A percentile compares a stretch with the other conserved stretches of the same genome.
These are phyloP conservation scores for Anas bahamensis DNA, from an alignment of 2,797 vertebrate species.

Conservation along the genomic window DNA sequence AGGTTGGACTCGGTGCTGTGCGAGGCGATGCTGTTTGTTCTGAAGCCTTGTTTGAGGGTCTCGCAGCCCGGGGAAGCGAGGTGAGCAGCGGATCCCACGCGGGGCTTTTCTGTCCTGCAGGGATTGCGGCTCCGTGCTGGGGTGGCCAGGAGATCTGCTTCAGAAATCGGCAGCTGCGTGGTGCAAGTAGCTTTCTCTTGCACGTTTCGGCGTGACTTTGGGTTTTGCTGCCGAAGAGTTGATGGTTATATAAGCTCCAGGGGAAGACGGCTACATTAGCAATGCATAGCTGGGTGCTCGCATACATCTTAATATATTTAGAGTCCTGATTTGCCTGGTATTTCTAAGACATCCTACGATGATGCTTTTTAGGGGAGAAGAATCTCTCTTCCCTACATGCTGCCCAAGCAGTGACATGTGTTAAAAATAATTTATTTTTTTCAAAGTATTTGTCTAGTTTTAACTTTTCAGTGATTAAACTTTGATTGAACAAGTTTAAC, in stretches of 20 bases:
- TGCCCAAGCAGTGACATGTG: rapidly evolving
- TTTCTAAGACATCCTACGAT: background rate
- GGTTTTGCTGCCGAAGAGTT: background rate
- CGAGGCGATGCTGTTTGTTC: too few relatives aligned
- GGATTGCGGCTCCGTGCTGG: background rate
- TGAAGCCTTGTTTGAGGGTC: background rate
- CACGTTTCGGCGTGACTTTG: background rate
- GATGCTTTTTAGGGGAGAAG: background rate
- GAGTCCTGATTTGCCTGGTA: background rate
- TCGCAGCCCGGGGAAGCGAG: background rate
- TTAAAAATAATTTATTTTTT: background rate
- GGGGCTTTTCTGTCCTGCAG: background rate
- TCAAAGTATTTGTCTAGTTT: background rate
- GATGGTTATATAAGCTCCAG: background rate
- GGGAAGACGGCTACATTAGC: background rate
- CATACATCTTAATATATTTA: background rate
- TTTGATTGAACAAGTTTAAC: background rate
- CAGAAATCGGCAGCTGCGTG: background rate
- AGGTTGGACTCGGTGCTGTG: background rate
- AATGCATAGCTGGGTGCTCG: background rate
- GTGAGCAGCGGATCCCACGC: background rate
- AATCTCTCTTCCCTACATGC: background rate
- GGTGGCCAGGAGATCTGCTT: background rate
- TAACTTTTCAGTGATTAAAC: background rate
- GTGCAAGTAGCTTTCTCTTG: background rate